Evolutionary conservation across 2,888 invertebrate genomes (phyloP).

Genomic region (Sthenelais limicola): DNA sequence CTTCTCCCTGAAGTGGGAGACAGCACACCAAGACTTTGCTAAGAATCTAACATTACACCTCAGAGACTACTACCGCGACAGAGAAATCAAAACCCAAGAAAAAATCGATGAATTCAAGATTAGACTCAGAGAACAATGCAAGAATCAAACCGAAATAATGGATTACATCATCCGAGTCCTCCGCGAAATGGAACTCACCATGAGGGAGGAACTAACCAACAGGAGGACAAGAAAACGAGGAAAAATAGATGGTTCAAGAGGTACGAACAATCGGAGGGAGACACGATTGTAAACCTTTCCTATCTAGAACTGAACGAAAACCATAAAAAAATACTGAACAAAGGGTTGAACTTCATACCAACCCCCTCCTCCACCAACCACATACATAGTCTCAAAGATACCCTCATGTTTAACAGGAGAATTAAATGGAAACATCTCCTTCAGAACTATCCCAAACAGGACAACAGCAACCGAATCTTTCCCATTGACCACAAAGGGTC

Average conservation of each 20-base stretch:
- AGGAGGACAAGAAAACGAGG: not conserved
- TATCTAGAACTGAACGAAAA: not conserved
- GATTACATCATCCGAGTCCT: not conserved
- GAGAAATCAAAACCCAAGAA: not conserved
- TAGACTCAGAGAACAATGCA: not conserved
- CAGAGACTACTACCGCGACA: not conserved
- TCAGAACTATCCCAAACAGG: not conserved
- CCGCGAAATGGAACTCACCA: not conserved
- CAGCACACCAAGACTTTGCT: constrained; percentile 3
- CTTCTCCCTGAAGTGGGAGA: constrained; percentile 15
- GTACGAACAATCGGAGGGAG: not conserved
- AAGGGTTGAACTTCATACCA: constrained; percentile 5
- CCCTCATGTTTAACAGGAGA: constrained; percentile 2
- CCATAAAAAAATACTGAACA: not conserved
- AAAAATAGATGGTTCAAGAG: constrained; percentile 20
- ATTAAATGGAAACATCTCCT: not conserved
- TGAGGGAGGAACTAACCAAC: not conserved
- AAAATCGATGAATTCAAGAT: not conserved
- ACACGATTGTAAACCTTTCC: not conserved
- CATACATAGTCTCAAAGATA: not conserved
- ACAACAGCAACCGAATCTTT: not conserved
- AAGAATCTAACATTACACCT: not conserved
- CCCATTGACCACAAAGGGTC: not conserved
- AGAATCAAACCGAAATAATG: not conserved
- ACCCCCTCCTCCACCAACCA: not conserved